phyloP scores from a whole-genome alignment of 2,888 invertebrate genomes.

The Atethmia centrago region DNA sequence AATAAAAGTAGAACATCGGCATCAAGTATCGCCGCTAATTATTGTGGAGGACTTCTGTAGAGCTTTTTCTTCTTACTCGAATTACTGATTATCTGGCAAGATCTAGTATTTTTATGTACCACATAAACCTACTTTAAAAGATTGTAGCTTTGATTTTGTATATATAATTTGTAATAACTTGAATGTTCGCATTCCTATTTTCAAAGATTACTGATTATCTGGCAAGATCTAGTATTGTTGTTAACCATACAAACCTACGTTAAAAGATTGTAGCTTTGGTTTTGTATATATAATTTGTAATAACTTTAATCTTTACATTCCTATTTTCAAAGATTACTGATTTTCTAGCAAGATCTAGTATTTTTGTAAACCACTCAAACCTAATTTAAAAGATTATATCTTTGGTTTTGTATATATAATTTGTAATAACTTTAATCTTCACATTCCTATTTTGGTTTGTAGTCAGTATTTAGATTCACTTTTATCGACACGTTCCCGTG shows the following conservation, averaged over 20 bases:
- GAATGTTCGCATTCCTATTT: background rate
- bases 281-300: background rate
- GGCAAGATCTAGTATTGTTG: background rate
- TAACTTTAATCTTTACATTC: background rate
- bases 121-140: background rate
- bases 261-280: background rate
- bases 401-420: background rate
- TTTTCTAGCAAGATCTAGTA: background rate
- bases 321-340: constrained; percentile 12
- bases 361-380: background rate
- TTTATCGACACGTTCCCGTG: background rate
- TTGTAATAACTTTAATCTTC: background rate
- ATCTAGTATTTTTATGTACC: background rate
- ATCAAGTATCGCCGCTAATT: constrained; percentile 56
- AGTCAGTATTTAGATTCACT: constrained; percentile 10
- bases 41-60: constrained; percentile 35
- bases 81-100: constrained; percentile 18
- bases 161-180: background rate
- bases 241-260: background rate
- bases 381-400: background rate
- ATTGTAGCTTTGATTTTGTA: background rate
- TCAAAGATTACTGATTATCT: constrained; percentile 16
- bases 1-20: constrained; percentile 57
- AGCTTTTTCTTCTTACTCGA: constrained; percentile 21
- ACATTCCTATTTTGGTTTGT: background rate